Evolutionary conservation across 64 coral and sea anemone species (phyloP).

Genomic region (Astreopora myriophthalma): DNA sequence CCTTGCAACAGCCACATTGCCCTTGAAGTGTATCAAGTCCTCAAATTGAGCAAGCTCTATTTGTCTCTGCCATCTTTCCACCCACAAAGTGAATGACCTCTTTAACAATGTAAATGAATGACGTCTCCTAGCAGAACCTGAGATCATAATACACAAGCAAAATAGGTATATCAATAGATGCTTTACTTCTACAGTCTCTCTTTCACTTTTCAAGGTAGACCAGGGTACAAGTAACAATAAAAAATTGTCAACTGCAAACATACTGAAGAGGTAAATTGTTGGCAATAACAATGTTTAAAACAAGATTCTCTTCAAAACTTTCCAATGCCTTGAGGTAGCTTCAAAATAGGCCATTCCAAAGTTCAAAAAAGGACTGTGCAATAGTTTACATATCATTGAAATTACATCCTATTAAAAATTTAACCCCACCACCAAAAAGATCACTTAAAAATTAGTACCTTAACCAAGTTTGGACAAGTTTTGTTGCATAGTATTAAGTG

Average conservation of each 20-base stretch:
- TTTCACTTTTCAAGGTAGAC: not conserved
- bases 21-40: slow-evolving; percentile 60
- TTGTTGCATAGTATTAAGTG: too few relatives aligned
- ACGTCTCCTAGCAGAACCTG: slow-evolving; percentile 44
- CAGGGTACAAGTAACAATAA: too few relatives aligned
- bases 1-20: slow-evolving; percentile 34
- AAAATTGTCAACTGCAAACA: not conserved
- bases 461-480: too few relatives aligned
- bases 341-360: too few relatives aligned
- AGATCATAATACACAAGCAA: not conserved
- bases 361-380: too few relatives aligned
- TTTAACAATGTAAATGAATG: not conserved
- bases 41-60: slow-evolving; percentile 67
- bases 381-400: too few relatives aligned
- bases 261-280: not conserved
- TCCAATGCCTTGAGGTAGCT: too few relatives aligned
- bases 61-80: slow-evolving; percentile 46
- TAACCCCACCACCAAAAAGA: too few relatives aligned
- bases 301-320: too few relatives aligned
- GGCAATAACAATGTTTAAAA: too few relatives aligned
- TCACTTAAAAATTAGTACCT: too few relatives aligned
- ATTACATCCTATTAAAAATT: too few relatives aligned
- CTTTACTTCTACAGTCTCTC: not conserved
- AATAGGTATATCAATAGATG: not conserved
- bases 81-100: slow-evolving; percentile 53